Conservation (phyloP, 35 echinoderm and acorn worm genomes). For the Apostichopus parvimensis region DNA sequence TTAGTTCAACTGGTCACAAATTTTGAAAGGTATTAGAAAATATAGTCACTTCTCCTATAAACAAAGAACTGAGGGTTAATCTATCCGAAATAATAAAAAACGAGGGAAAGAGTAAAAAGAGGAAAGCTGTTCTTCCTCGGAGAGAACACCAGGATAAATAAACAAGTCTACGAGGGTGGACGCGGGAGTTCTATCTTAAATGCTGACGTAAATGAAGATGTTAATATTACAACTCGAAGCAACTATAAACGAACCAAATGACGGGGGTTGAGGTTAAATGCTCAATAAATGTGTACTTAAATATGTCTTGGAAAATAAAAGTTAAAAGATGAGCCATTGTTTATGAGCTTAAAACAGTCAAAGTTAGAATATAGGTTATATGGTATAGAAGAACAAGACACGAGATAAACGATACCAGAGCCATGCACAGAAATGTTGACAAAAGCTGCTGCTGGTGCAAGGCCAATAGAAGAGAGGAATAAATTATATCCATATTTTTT, state of each 20-base stretch:
- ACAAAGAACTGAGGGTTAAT: conserved; percentile 11
- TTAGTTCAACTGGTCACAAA: conserved; percentile 22
- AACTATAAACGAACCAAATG: neutral
- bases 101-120: neutral
- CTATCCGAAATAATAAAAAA: neutral
- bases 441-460: too few species aligned
- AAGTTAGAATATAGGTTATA: neutral
- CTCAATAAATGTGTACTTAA: conserved; percentile 10
- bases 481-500: too few species aligned
- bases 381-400: neutral
- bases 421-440: too few species aligned
- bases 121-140: neutral
- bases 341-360: conserved; percentile 3
- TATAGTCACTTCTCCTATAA: conserved; percentile 42
- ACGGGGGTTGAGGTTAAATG: conserved; percentile 6
- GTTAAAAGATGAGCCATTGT: conserved; percentile 13
- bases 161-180: too few species aligned
- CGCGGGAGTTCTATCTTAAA: too few species aligned
- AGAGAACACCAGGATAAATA: too few species aligned
- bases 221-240: too few species aligned
- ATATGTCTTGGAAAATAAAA: neutral
- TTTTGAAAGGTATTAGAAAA: conserved; percentile 39
- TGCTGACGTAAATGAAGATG: too few species aligned
- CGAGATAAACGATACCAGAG: neutral
- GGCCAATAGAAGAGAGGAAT: too few species aligned